Evolutionary conservation across 1,140 invertebrate genomes (phyloP).

Genomic region (Amyelois transitella): DNA sequence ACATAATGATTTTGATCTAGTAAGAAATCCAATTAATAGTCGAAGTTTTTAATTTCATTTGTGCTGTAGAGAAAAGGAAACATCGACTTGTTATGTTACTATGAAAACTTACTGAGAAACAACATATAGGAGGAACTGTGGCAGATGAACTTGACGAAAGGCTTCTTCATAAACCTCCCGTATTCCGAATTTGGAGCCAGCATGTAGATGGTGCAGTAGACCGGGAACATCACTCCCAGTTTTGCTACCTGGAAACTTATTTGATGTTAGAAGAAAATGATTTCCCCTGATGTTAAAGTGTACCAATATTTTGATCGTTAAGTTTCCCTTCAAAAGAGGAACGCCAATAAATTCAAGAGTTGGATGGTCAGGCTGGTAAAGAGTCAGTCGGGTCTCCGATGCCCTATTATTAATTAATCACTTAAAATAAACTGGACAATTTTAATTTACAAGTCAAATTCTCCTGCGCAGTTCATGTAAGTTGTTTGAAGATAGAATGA

Average conservation of each 20-base stretch:
- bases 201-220: slow-evolving; percentile 90
- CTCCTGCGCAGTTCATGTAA: too few relatives aligned
- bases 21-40: background rate
- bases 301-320: too few relatives aligned
- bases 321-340: too few relatives aligned
- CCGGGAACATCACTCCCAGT: slow-evolving; percentile 88
- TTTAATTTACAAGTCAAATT: too few relatives aligned
- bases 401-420: too few relatives aligned
- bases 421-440: too few relatives aligned
- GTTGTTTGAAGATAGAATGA: too few relatives aligned
- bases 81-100: background rate
- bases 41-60: too few relatives aligned
- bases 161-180: slow-evolving; percentile 90
- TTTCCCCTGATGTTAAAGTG: too few relatives aligned
- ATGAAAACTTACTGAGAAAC: slow-evolving; percentile 84
- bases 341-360: too few relatives aligned
- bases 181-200: slow-evolving; percentile 86
- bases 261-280: background rate
- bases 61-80: background rate
- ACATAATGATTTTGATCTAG: background rate
- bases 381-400: too few relatives aligned
- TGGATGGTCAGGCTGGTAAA: too few relatives aligned
- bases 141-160: slow-evolving; percentile 95
- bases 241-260: slow-evolving; percentile 75
- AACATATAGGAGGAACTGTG: slow-evolving; percentile 92